Evolutionary conservation across 2,797 vertebrate species (phyloP).

Genomic region (Distichodus sexfasciatus): DNA sequence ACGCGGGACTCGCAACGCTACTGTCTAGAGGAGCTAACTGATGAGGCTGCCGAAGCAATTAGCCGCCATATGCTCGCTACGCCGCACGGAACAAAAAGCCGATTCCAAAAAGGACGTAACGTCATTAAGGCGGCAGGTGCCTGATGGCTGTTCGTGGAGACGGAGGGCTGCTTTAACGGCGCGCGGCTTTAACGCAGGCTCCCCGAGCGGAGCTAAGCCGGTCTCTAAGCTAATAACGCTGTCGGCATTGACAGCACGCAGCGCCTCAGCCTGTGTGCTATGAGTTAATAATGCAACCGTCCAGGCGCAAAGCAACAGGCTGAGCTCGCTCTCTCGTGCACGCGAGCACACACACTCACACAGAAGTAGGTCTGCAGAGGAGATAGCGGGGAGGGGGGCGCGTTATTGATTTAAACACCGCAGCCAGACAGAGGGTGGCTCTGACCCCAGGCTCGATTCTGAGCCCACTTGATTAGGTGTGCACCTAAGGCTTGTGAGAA

Average conservation of each 20-base stretch:
- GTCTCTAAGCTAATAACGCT: conserved; percentile 56
- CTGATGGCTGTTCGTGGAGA: conserved; percentile 32
- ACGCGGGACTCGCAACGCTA: conserved; percentile 20
- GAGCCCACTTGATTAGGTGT: conserved; percentile 42
- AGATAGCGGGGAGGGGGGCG: conserved; percentile 52
- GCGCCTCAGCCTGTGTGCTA: conserved; percentile 69
- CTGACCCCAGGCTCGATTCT: conserved; percentile 67
- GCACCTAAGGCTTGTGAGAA: conserved; percentile 38
- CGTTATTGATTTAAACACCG: conserved; percentile 70
- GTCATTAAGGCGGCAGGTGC: conserved; percentile 28
- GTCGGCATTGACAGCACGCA: conserved; percentile 69
- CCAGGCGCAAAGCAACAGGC: conserved; percentile 65
- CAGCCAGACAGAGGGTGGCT: conserved; percentile 72
- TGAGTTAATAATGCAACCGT: conserved; percentile 77
- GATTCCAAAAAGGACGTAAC: conserved; percentile 11
- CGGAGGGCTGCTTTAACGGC: conserved; percentile 8
- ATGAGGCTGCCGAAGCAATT: conserved; percentile 35
- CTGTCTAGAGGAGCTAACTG: conserved; percentile 39
- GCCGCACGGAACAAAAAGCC: background rate
- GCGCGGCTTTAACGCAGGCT: conserved; percentile 14
- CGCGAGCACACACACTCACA: background rate
- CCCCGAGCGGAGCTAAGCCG: conserved; percentile 27
- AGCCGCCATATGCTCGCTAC: conserved; percentile 2
- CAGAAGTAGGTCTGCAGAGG: conserved; percentile 59
- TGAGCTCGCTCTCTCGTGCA: conserved; percentile 58